Conservation (phyloP, 2,113 vertebrate species). For the Oryctolagus cuniculus region mOryCun1.1 NC_091434.1:24314501-24315000, state of each 20-base stretch:
- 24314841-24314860: not conserved
- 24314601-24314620: not conserved
- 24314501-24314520: too few species aligned
- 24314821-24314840: not conserved
- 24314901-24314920: not conserved
- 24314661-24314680: not conserved
- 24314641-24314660: not conserved
- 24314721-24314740: not conserved
- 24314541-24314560: not conserved
- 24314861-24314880: not conserved
- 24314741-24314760: not conserved
- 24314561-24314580: not conserved
- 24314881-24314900: not conserved
- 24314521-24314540: too few species aligned
- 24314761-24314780: not conserved
- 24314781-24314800: not conserved
- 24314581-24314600: not conserved
- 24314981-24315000: not conserved
- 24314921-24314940: not conserved
- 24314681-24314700: fast-evolving
- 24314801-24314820: not conserved
- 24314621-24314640: not conserved
- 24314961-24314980: not conserved
- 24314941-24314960: slow-evolving; percentile 31
- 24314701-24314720: not conserved